These are phyloP conservation scores for Harmothoe impar DNA, from an alignment of 2,888 invertebrate genomes.

Conservation along the genomic window DNA sequence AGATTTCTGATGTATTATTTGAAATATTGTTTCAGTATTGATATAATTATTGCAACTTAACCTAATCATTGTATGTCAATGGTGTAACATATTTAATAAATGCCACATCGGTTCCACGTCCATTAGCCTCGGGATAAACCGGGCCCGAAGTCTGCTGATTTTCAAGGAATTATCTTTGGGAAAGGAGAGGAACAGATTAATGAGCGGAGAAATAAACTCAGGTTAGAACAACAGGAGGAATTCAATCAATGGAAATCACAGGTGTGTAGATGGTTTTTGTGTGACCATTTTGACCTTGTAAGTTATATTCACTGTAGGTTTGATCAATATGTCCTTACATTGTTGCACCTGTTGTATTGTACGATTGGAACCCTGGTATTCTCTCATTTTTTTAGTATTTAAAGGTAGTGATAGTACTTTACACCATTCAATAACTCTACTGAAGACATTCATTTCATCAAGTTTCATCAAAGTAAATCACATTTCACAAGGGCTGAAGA, in stretches of 20 bases:
- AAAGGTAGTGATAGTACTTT: too few relatives aligned
- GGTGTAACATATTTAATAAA: too few relatives aligned
- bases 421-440: too few relatives aligned
- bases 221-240: constrained; percentile 13
- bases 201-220: constrained; percentile 20
- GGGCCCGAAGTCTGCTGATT: background rate
- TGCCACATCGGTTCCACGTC: background rate
- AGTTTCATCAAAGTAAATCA: too few relatives aligned
- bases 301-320: background rate
- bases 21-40: too few relatives aligned
- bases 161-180: constrained; percentile 34
- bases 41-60: too few relatives aligned
- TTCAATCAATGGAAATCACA: constrained; percentile 19
- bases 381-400: too few relatives aligned
- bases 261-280: background rate
- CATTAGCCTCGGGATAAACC: background rate
- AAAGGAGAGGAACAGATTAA: background rate
- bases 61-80: too few relatives aligned
- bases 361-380: constrained; percentile 18
- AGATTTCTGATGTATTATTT: too few relatives aligned
- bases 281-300: background rate
- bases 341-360: background rate
- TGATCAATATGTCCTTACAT: too few relatives aligned
- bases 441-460: too few relatives aligned
- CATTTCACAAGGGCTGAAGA: too few relatives aligned